Conservation (phyloP, 2,888 invertebrate genomes). For the Thalpophila matura region DNA sequence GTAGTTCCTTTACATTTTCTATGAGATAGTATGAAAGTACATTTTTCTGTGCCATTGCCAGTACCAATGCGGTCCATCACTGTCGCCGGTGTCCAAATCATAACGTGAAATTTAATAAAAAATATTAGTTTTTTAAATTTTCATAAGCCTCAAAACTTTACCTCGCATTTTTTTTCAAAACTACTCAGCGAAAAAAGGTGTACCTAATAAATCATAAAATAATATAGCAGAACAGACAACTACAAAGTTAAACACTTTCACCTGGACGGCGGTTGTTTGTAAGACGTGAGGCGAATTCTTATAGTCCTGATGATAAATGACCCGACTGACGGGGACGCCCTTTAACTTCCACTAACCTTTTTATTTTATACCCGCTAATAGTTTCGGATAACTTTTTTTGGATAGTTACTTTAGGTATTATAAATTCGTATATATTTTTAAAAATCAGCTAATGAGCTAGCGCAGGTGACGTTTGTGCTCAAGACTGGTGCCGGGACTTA, state of each 20-base stretch:
- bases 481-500: too few species aligned
- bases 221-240: slow-evolving; percentile 55
- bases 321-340: slow-evolving; percentile 31
- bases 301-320: slow-evolving; percentile 59
- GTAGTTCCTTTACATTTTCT: too few species aligned
- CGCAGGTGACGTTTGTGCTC: too few species aligned
- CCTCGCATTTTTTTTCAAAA: neutral
- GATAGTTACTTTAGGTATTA: too few species aligned
- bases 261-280: slow-evolving; percentile 58
- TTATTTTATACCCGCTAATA: slow-evolving; percentile 50
- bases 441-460: too few species aligned
- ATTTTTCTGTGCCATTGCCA: too few species aligned
- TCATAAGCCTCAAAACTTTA: neutral
- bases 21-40: too few species aligned
- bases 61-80: too few species aligned
- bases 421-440: too few species aligned
- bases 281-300: slow-evolving; percentile 59
- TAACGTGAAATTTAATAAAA: too few species aligned
- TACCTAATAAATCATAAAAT: slow-evolving; percentile 61
- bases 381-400: slow-evolving; percentile 30
- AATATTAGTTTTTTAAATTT: neutral
- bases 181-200: neutral
- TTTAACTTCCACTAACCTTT: slow-evolving; percentile 38
- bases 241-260: slow-evolving; percentile 63
- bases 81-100: too few species aligned